Conservation (phyloP, 2,888 invertebrate species). For the Schizotus pectinicornis region DNA sequence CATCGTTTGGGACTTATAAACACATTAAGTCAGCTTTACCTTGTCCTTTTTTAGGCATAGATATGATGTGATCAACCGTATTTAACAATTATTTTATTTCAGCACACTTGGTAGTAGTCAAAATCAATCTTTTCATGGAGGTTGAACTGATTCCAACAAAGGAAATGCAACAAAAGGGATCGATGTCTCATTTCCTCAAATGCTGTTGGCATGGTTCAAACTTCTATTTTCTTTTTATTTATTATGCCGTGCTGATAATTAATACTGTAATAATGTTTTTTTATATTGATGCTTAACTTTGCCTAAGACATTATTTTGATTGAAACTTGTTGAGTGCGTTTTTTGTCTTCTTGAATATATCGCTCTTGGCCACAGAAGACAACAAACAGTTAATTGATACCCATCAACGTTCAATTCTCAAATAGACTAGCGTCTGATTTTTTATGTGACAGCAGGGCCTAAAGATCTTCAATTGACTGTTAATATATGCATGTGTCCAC, state of each 20-base stretch:
- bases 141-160: constrained; percentile 9
- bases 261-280: constrained; percentile 1
- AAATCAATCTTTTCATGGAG: neutral
- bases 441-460: constrained; percentile 1
- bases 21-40: constrained; percentile 36
- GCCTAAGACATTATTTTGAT: neutral
- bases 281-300: neutral
- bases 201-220: neutral
- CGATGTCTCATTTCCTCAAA: constrained; percentile 9
- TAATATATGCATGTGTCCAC: constrained; percentile 7
- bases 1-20: constrained; percentile 43
- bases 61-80: neutral
- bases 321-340: neutral
- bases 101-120: constrained; percentile 3
- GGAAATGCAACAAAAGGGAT: constrained; percentile 16
- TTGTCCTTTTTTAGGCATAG: constrained; percentile 8
- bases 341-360: constrained; percentile 27
- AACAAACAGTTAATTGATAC: constrained; percentile 6
- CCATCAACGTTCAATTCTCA: neutral
- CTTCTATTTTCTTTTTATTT: neutral
- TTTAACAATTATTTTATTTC: constrained; percentile 8
- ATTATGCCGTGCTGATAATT: constrained; percentile 5
- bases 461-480: constrained; percentile 8
- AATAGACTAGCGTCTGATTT: constrained; percentile 4
- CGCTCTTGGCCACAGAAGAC: constrained; percentile 26